Evolutionary conservation across 2,888 invertebrate species (phyloP), one percentile per base, ranked within the genome.

Genomic region (Timandra comae): DNA sequence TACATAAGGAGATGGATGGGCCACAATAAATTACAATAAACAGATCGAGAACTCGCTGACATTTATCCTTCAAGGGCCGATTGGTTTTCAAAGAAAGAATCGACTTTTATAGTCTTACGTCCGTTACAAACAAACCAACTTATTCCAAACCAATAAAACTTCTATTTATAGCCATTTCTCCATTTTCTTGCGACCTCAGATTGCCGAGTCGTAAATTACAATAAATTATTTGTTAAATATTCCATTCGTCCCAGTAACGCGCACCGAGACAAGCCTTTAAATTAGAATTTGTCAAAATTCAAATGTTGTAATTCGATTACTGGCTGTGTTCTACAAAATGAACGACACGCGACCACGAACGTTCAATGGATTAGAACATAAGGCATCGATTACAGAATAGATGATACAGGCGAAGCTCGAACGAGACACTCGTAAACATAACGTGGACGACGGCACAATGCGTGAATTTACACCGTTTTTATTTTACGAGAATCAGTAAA

Each of bases 401-500:
- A 66, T 63, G 54, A 65, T 58, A 61, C 44, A 41, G 47, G n/a
- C 49, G 52, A 58, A 55, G 47, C 51, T 50, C 51, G 29, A 29
- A 40, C 35, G 43, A 43, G 29, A 25, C 32, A 45, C 50, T 56
- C 63, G 54, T 76, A 75, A 74, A 76, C 70, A 64, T 55, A 69
- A 60, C 63, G 63, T 60, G 60, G 57, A 61, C 50, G 49, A 49
- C 41, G 53, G 60, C 54, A 76, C 76, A 78, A 76, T 73, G 74
- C 72, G 71, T 69, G 71, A 73, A 71, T 75, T 80, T 81, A 80
- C 75, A 67, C 52, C 67, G 56, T 66, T 79, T 71, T 78, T 69
- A 76, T 78, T 82, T 82, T 78, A 82, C 75, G 77, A 74, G 31
- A 46, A 41, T 48, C 73, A 67, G 70, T 79, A 80, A 78, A 81